Evolutionary conservation across 2,888 invertebrate genomes (phyloP).

Genomic region (Hofmannophila pseudospretella): DNA sequence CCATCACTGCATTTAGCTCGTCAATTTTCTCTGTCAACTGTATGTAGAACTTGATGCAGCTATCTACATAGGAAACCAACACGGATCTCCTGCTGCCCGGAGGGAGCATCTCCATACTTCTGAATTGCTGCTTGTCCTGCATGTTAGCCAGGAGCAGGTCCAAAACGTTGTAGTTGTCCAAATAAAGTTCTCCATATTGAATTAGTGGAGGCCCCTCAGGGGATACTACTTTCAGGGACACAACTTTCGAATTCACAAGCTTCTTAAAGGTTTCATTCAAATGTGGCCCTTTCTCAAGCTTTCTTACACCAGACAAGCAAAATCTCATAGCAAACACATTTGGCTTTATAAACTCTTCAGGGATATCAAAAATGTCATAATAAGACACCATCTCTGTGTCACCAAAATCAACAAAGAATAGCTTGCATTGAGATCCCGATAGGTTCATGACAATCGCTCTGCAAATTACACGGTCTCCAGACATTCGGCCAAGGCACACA

Average conservation of each 20-base stretch:
- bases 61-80: constrained; percentile 81
- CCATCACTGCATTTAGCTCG: constrained; percentile 82
- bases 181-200: constrained; percentile 85
- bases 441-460: constrained; percentile 87
- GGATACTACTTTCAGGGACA: constrained; percentile 82
- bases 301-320: constrained; percentile 83
- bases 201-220: constrained; percentile 84
- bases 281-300: constrained; percentile 74
- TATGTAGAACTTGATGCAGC: constrained; percentile 85
- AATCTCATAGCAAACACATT: constrained; percentile 87
- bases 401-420: constrained; percentile 90
- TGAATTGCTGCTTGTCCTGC: constrained; percentile 62
- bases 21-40: constrained; percentile 81
- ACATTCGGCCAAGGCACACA: constrained; percentile 85
- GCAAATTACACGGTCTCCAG: constrained; percentile 82
- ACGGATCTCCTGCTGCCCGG: constrained; percentile 64
- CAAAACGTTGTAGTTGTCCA: constrained; percentile 77
- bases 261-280: constrained; percentile 85
- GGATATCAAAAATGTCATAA: constrained; percentile 85
- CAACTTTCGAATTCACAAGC: constrained; percentile 79
- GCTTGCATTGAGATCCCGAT: constrained; percentile 83
- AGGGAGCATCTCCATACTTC: constrained; percentile 52
- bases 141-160: constrained; percentile 70
- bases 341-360: constrained; percentile 82
- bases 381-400: constrained; percentile 85